Conservation (phyloP, 2,113 vertebrate species). For the Epinephelus moara region DNA sequence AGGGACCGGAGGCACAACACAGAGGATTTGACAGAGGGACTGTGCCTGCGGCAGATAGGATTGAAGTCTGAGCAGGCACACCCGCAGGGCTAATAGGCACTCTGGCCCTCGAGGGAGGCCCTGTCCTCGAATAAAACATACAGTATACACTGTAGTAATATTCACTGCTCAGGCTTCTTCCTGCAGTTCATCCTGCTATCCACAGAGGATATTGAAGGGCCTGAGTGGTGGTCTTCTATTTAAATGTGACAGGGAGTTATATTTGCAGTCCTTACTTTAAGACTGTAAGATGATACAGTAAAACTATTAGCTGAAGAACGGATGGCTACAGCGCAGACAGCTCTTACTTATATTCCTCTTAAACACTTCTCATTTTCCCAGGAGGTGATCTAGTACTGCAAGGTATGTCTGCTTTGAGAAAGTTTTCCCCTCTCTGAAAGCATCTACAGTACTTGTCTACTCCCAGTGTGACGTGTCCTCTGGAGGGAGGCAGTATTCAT, state of each 20-base stretch:
- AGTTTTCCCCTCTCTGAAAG: conserved; percentile 2
- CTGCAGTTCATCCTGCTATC: conserved; percentile 24
- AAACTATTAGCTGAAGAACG: conserved; percentile 34
- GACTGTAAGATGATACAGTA: not conserved
- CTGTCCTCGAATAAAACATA: conserved; percentile 71
- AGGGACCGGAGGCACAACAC: conserved; percentile 42
- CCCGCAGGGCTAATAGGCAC: conserved; percentile 72
- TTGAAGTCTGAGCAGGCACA: conserved; percentile 59
- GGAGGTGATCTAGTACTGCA: conserved; percentile 3
- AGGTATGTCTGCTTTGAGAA: conserved; percentile 2
- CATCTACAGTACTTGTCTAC: not conserved
- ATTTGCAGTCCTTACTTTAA: conserved; percentile 20
- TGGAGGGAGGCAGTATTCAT: conserved; percentile 24
- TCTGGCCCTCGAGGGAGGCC: conserved; percentile 51
- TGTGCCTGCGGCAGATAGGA: conserved; percentile 52
- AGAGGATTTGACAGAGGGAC: conserved; percentile 60
- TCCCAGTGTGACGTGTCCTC: not conserved
- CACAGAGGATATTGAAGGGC: conserved; percentile 18
- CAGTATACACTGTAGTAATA: conserved; percentile 40
- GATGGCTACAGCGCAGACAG: conserved; percentile 3
- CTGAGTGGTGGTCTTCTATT: conserved; percentile 21
- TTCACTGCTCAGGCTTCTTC: conserved; percentile 32
- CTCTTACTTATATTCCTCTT: conserved; percentile 15
- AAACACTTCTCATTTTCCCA: conserved; percentile 35
- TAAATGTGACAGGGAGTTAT: conserved; percentile 14